Conservation (phyloP, 2,113 vertebrate genomes). For the Ibidorhyncha struthersii region DNA sequence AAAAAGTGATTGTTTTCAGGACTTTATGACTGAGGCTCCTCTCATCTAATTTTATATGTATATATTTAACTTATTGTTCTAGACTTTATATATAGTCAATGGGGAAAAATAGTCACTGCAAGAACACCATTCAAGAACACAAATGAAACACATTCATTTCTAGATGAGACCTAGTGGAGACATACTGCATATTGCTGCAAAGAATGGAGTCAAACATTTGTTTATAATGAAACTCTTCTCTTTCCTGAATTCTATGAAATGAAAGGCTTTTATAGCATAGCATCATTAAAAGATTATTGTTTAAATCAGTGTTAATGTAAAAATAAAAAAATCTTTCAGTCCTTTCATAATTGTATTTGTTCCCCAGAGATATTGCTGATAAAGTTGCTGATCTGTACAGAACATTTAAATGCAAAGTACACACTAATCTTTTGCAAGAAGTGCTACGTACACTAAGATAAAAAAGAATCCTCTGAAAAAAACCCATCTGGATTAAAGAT, state of each 20-base stretch:
- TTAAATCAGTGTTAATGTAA: not conserved
- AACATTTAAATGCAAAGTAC: not conserved
- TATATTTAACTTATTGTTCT: not conserved
- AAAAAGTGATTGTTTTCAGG: not conserved
- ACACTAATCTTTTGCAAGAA: not conserved
- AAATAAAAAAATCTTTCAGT: not conserved
- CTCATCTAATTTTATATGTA: not conserved
- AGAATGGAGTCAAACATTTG: not conserved
- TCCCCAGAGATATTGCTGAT: not conserved
- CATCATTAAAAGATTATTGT: not conserved
- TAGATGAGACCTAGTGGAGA: not conserved
- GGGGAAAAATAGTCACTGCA: not conserved
- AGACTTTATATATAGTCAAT: not conserved
- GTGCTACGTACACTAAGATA: not conserved
- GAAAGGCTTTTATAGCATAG: not conserved
- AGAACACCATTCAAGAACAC: not conserved
- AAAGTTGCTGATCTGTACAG: not conserved
- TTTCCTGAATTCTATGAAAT: not conserved
- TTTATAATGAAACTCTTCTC: not conserved
- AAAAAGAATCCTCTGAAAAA: not conserved
- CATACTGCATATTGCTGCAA: not conserved
- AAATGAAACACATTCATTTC: not conserved
- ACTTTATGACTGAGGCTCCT: not conserved
- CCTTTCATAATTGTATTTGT: not conserved
- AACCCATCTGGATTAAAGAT: not conserved